phyloP scores from a whole-genome alignment of 2,888 invertebrate genomes.

The Horisme vitalbata region DNA sequence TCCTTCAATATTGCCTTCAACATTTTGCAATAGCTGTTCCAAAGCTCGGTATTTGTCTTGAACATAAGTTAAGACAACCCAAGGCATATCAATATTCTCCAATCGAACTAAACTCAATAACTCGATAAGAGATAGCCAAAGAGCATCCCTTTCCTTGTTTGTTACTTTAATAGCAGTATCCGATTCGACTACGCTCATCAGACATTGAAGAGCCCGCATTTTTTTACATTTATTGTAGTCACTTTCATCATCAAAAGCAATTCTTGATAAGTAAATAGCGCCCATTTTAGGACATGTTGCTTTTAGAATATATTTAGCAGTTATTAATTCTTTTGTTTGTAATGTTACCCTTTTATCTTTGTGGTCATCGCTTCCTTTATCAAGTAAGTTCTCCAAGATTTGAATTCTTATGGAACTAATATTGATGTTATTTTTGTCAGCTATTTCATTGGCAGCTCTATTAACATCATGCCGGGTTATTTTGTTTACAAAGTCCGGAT shows the following conservation, averaged over 20 bases:
- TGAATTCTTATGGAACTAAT: conserved; percentile 74
- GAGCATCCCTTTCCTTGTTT: conserved; percentile 61
- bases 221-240: conserved; percentile 74
- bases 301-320: conserved; percentile 75
- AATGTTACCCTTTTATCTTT: conserved; percentile 54
- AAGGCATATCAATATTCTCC: conserved; percentile 74
- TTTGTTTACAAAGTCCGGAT: conserved; percentile 68
- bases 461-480: conserved; percentile 71
- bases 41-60: conserved; percentile 69
- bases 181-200: conserved; percentile 72
- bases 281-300: conserved; percentile 79
- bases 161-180: conserved; percentile 75
- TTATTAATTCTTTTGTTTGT: conserved; percentile 64
- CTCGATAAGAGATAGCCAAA: conserved; percentile 72
- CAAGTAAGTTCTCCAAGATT: conserved; percentile 73
- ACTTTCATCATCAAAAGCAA: conserved; percentile 74
- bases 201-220: conserved; percentile 73
- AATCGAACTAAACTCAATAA: conserved; percentile 66
- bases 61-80: conserved; percentile 68
- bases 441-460: conserved; percentile 75
- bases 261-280: conserved; percentile 75
- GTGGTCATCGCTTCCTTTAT: conserved; percentile 53
- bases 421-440: conserved; percentile 75
- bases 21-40: conserved; percentile 63
- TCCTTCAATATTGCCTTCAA: conserved; percentile 58